Evolutionary conservation across 2,888 invertebrate species (phyloP).

Genomic region (Amiota mariae): DNA sequence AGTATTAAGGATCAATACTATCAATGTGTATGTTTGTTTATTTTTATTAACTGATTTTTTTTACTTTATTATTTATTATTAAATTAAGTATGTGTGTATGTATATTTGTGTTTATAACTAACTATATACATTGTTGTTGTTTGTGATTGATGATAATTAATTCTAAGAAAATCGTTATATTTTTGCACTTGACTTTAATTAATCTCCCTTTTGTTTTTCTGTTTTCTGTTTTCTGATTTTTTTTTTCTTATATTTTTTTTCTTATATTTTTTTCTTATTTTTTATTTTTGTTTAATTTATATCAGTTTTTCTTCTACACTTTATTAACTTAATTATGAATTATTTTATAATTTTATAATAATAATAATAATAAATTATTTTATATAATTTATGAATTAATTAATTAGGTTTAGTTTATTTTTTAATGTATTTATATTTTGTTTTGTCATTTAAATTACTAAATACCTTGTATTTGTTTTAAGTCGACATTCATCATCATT

Average conservation of each 20-base stretch:
- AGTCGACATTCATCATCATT: conserved; percentile 4
- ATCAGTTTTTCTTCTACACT: conserved; percentile 35
- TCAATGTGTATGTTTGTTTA: not conserved
- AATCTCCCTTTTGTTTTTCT: not conserved
- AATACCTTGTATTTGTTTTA: conserved; percentile 61
- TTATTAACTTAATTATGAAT: not conserved
- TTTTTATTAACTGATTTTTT: conserved; percentile 13
- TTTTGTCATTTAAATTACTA: conserved; percentile 39
- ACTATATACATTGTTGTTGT: conserved; percentile 17
- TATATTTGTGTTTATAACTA: not conserved
- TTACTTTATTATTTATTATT: not conserved
- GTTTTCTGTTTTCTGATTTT: not conserved
- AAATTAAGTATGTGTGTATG: not conserved
- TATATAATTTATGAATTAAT: conserved; percentile 14
- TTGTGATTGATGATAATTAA: conserved; percentile 3
- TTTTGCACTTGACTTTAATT: conserved; percentile 25
- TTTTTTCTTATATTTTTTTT: no score
- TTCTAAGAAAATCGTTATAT: conserved; percentile 25
- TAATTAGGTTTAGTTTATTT: conserved; percentile 31
- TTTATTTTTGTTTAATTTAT: conserved; percentile 47
- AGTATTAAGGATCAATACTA: no score
- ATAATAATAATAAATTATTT: conserved; percentile 22
- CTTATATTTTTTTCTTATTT: no score
- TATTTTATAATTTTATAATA: not conserved
- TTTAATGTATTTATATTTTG: conserved; percentile 36